Evolutionary conservation across 2,888 invertebrate genomes (phyloP).

Genomic region (Craniophora ligustri): DNA sequence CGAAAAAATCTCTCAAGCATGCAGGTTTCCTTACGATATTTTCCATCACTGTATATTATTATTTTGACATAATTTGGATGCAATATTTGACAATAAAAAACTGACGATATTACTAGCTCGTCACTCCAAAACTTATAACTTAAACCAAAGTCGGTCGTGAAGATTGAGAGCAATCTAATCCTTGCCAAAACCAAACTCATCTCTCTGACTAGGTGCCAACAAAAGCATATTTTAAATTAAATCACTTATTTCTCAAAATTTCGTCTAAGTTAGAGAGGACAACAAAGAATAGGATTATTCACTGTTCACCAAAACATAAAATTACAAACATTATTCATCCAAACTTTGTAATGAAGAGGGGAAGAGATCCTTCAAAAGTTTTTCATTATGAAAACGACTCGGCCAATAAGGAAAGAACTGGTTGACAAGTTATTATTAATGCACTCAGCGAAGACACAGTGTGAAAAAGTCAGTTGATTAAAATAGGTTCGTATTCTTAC

Average conservation of each 20-base stretch:
- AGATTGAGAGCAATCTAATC: conserved; percentile 7
- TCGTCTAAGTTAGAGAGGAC: conserved; percentile 22
- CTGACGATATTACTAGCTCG: neutral
- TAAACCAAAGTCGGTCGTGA: neutral
- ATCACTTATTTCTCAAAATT: conserved; percentile 41
- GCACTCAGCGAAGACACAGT: conserved; percentile 36
- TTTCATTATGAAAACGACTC: conserved; percentile 55
- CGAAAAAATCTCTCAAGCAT: too few relatives aligned
- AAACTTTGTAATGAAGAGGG: conserved; percentile 51
- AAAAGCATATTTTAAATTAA: conserved; percentile 44
- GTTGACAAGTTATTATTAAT: conserved; percentile 60
- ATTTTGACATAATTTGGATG: too few relatives aligned
- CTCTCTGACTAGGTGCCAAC: neutral
- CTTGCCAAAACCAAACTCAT: neutral
- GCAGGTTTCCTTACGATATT: too few relatives aligned
- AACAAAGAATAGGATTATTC: conserved; percentile 50
- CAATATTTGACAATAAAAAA: too few relatives aligned
- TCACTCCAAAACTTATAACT: neutral
- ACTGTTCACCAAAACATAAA: conserved; percentile 52
- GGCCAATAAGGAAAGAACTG: conserved; percentile 54
- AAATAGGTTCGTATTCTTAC: neutral
- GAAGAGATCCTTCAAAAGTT: conserved; percentile 51
- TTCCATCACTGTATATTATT: too few relatives aligned
- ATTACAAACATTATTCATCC: conserved; percentile 57
- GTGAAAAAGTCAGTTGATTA: conserved; percentile 23